These are phyloP conservation scores for Hyposmocoma kahamanoa DNA, from an alignment of 1,140 invertebrate species.

Conservation along the genomic window DNA sequence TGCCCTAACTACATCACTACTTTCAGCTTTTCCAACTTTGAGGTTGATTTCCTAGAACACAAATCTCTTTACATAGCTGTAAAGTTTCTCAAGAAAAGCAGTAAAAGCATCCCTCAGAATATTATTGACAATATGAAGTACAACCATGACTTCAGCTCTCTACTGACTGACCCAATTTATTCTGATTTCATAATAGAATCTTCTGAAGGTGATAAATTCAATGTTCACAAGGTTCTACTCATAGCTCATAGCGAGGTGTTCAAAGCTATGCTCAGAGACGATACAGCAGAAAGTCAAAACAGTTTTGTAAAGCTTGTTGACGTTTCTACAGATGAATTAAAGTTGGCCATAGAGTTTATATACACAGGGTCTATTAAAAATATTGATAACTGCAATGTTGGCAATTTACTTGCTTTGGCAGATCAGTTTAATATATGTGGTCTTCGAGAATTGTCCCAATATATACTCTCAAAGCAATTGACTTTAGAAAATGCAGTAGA, in stretches of 20 bases:
- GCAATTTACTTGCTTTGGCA: slow-evolving; percentile 45
- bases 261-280: slow-evolving; percentile 61
- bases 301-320: slow-evolving; percentile 50
- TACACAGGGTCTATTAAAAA: slow-evolving; percentile 55
- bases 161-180: slow-evolving; percentile 44
- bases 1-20: slow-evolving; percentile 43
- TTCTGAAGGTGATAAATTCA: slow-evolving; percentile 45
- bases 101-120: slow-evolving; percentile 8
- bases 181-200: slow-evolving; percentile 59
- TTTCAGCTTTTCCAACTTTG: slow-evolving; percentile 42
- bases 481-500: slow-evolving; percentile 46
- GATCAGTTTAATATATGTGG: slow-evolving; percentile 48
- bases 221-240: slow-evolving; percentile 49
- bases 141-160: slow-evolving; percentile 37
- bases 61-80: slow-evolving; percentile 44
- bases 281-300: slow-evolving; percentile 55
- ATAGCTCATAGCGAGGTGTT: slow-evolving; percentile 55
- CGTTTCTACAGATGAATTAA: slow-evolving; percentile 44
- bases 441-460: slow-evolving; percentile 38
- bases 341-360: slow-evolving; percentile 44
- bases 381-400: slow-evolving; percentile 38
- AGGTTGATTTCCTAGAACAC: slow-evolving; percentile 45
- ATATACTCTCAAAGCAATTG: slow-evolving; percentile 36
- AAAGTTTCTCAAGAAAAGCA: slow-evolving; percentile 17
- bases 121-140: slow-evolving; percentile 25